Conservation (phyloP, 2,797 vertebrate species). For the Myotis vivesi region DNA sequence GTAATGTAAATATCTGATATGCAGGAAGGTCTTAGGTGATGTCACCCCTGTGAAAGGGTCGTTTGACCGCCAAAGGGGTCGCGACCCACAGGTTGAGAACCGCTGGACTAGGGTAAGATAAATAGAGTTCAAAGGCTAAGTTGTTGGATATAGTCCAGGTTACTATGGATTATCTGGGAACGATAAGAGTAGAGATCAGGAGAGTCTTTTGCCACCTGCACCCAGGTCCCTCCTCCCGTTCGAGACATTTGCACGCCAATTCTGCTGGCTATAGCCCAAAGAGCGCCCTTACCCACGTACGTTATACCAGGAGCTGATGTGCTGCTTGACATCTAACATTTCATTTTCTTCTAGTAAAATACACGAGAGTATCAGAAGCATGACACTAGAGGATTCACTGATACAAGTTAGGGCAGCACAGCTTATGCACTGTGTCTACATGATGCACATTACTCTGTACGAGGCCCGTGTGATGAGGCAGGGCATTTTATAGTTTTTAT, state of each 20-base stretch:
- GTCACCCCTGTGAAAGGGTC: too few relatives aligned
- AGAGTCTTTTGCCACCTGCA: background rate
- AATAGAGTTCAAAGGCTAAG: background rate
- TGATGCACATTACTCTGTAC: background rate
- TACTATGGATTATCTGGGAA: background rate
- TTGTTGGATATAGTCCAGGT: background rate
- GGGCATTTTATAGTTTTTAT: background rate
- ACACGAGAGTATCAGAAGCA: background rate
- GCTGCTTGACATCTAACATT: background rate
- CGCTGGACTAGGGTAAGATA: too few relatives aligned
- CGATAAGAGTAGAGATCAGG: background rate
- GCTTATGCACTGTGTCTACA: too few relatives aligned
- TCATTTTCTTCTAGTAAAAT: background rate
- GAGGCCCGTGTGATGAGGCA: background rate
- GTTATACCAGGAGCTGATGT: background rate
- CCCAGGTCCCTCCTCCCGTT: background rate
- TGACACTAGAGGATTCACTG: background rate
- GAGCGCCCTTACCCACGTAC: background rate
- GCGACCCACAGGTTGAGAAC: too few relatives aligned
- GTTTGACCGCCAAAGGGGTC: too few relatives aligned
- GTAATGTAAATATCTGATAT: too few relatives aligned
- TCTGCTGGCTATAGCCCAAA: background rate
- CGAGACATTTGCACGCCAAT: background rate
- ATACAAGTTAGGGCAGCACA: background rate
- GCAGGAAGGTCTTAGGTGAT: too few relatives aligned